A percentile compares a stretch with the other conserved stretches of the same genome.
phyloP scores from a whole-genome alignment of 2,797 vertebrate genomes.

The Clarias laeviceps region DNA sequence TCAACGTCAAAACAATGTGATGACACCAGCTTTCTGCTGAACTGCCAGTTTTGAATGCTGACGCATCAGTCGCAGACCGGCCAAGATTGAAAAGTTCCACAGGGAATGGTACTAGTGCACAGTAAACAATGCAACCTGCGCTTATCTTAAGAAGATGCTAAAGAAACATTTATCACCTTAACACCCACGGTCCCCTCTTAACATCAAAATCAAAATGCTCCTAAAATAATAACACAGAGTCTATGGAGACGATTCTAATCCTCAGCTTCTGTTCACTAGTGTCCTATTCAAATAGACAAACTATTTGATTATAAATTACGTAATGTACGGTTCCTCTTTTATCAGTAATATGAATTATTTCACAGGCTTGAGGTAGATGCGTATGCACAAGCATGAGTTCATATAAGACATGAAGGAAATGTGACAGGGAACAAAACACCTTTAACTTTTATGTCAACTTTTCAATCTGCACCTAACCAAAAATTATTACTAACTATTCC shows the following conservation, averaged over 20 bases:
- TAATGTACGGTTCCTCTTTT: not conserved
- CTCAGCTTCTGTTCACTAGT: too few species aligned
- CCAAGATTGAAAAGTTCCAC: slow-evolving; percentile 35
- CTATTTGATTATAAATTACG: not conserved
- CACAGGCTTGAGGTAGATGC: not conserved
- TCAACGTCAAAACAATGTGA: slow-evolving; percentile 53
- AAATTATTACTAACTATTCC: not conserved
- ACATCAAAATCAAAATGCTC: not conserved
- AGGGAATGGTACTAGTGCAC: slow-evolving; percentile 22
- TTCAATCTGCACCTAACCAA: not conserved
- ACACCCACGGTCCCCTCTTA: not conserved
- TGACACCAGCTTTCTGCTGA: slow-evolving; percentile 53
- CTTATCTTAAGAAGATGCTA: slow-evolving; percentile 23
- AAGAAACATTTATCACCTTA: not conserved
- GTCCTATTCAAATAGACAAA: not conserved
- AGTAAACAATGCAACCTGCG: slow-evolving; percentile 26
- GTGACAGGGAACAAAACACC: not conserved
- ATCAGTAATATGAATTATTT: not conserved
- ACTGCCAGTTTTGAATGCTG: slow-evolving; percentile 47
- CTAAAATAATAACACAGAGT: not conserved
- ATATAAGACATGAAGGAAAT: not conserved
- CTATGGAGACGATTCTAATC: not conserved
- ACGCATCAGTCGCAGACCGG: slow-evolving; percentile 41
- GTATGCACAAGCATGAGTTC: not conserved
- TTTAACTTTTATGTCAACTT: not conserved